Evolutionary conservation across 2,888 invertebrate genomes (phyloP).

Genomic region (Hirtodrosophila duncani): DNA sequence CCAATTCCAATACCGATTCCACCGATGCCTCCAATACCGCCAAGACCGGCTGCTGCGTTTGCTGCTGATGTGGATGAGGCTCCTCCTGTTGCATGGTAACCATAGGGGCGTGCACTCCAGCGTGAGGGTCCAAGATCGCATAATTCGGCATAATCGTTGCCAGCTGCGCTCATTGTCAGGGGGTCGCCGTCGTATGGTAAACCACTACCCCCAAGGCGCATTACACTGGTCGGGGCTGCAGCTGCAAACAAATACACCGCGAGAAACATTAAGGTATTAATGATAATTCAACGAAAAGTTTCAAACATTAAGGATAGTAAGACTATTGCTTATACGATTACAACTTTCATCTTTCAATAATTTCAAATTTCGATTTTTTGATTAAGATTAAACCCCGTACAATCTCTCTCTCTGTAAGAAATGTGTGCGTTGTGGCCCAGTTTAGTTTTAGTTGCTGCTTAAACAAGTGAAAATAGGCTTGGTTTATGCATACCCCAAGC

Average conservation of each 20-base stretch:
- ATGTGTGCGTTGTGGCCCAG: no score
- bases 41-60: constrained; percentile 60
- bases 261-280: constrained; percentile 20
- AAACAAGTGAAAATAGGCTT: constrained; percentile 26
- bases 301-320: no score
- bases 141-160: constrained; percentile 79
- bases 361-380: no score
- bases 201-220: constrained; percentile 77
- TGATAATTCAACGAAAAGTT: background rate
- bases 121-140: constrained; percentile 79
- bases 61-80: constrained; percentile 60
- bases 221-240: constrained; percentile 71
- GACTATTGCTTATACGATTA: no score
- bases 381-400: no score
- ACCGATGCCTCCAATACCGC: constrained; percentile 53
- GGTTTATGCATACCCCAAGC: no score
- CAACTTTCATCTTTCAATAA: no score
- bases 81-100: constrained; percentile 73
- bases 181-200: constrained; percentile 77
- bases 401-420: no score
- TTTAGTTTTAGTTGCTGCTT: no score
- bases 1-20: constrained; percentile 48
- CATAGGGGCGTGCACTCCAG: constrained; percentile 78
- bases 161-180: constrained; percentile 79
- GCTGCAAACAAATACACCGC: constrained; percentile 4